Evolutionary conservation across 2,888 invertebrate genomes (phyloP).

Genomic region (Acholoe squamosa): DNA sequence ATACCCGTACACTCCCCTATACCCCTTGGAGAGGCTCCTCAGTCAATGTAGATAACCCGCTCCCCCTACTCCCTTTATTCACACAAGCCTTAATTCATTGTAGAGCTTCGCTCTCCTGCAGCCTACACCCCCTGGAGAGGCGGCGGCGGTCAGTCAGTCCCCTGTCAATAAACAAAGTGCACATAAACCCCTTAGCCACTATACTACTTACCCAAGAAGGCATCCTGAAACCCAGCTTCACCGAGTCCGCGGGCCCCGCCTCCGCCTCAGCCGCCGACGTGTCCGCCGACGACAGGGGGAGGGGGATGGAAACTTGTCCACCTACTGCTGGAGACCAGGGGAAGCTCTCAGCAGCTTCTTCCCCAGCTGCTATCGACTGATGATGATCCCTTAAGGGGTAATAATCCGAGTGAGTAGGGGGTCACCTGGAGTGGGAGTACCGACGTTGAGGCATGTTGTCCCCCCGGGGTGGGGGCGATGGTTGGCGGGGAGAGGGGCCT

Average conservation of each 20-base stretch:
- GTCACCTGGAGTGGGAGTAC: neutral
- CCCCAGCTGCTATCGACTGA: too few relatives aligned
- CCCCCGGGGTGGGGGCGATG: neutral
- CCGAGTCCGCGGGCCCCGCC: neutral
- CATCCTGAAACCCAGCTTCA: neutral
- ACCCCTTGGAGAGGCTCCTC: too few relatives aligned
- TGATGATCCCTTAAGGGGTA: too few relatives aligned
- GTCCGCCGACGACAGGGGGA: neutral
- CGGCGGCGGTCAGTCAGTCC: neutral
- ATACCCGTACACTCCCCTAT: too few relatives aligned
- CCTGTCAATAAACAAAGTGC: neutral
- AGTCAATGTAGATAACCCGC: too few relatives aligned
- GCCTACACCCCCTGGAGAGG: neutral
- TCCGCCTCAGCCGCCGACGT: neutral
- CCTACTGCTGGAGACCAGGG: neutral
- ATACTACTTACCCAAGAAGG: constrained; percentile 10
- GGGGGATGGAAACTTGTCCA: neutral
- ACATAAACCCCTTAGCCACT: neutral
- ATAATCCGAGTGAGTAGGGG: too few relatives aligned
- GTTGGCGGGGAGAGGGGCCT: neutral
- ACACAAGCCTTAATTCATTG: too few relatives aligned
- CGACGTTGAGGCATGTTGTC: neutral
- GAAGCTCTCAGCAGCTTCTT: too few relatives aligned
- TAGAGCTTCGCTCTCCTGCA: too few relatives aligned
- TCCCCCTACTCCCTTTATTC: too few relatives aligned